A percentile compares a stretch with the other conserved stretches of the same genome.
Conservation (phyloP, 2,888 invertebrate species). For the Ochropleura plecta region DNA sequence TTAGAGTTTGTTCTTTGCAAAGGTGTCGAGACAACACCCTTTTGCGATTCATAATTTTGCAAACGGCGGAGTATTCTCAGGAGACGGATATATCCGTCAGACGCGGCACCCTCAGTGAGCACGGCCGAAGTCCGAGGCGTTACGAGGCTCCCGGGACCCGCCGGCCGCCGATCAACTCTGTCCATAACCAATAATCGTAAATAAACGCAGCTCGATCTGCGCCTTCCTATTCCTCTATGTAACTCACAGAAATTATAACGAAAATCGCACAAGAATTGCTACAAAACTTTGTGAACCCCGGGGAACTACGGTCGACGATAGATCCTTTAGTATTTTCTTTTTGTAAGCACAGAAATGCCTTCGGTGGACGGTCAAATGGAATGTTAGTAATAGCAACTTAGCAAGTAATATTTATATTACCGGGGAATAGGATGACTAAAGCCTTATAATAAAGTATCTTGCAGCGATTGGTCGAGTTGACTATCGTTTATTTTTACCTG, state of each 20-base stretch:
- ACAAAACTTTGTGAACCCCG: slow-evolving; percentile 56
- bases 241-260: slow-evolving; percentile 70
- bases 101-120: slow-evolving; percentile 79
- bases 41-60: slow-evolving; percentile 85
- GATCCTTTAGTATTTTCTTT: slow-evolving; percentile 43
- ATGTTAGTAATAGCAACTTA: slow-evolving; percentile 64
- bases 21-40: slow-evolving; percentile 68
- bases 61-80: slow-evolving; percentile 81
- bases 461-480: slow-evolving; percentile 84
- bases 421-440: slow-evolving; percentile 69
- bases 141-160: slow-evolving; percentile 88
- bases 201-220: slow-evolving; percentile 81
- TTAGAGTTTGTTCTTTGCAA: slow-evolving; percentile 50
- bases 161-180: slow-evolving; percentile 85
- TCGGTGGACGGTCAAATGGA: slow-evolving; percentile 33
- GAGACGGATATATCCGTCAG: slow-evolving; percentile 89
- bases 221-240: slow-evolving; percentile 66
- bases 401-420: slow-evolving; percentile 69
- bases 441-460: slow-evolving; percentile 82
- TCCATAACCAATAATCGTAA: slow-evolving; percentile 91
- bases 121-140: slow-evolving; percentile 85
- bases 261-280: slow-evolving; percentile 53
- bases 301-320: slow-evolving; percentile 47
- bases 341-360: slow-evolving; percentile 47
- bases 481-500: slow-evolving; percentile 89